Percentiles rank a stretch among this genome's conserved stretches.
These are phyloP conservation scores for Mastomys coucha DNA, from an alignment of 2,113 vertebrate species.

Conservation along the genomic window DNA sequence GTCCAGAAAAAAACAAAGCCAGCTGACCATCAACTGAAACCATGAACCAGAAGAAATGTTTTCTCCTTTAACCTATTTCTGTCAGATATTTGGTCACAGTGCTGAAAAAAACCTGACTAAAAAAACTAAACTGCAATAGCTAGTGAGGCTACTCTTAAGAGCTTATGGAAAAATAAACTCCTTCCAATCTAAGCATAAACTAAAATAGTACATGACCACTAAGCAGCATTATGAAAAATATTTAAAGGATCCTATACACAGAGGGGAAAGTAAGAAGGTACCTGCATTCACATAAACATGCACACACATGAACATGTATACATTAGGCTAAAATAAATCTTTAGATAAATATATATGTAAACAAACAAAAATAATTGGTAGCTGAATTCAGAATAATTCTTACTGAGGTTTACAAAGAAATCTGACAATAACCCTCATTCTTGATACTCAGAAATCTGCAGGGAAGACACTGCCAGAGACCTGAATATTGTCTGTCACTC, in stretches of 20 bases:
- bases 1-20: neutral
- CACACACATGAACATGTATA: neutral
- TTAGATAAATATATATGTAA: neutral
- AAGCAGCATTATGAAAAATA: neutral
- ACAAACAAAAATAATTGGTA: slow-evolving; percentile 11
- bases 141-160: neutral
- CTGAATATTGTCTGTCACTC: neutral
- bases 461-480: neutral
- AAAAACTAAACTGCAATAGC: neutral
- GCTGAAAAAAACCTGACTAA: neutral
- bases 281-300: neutral
- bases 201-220: neutral
- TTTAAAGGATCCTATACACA: neutral
- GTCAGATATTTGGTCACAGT: neutral
- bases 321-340: neutral
- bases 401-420: slow-evolving; percentile 50
- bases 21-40: neutral
- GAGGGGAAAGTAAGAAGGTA: neutral
- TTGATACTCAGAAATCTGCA: neutral
- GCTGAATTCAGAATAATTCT: slow-evolving; percentile 76
- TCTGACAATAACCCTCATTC: neutral
- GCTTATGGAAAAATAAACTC: neutral
- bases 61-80: neutral
- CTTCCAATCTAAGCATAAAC: neutral
- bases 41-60: neutral